Percentiles rank a stretch among this genome's conserved stretches.
Evolutionary conservation across 2,113 vertebrate genomes (phyloP).

Genomic region (Thalassoma bifasciatum): DNA sequence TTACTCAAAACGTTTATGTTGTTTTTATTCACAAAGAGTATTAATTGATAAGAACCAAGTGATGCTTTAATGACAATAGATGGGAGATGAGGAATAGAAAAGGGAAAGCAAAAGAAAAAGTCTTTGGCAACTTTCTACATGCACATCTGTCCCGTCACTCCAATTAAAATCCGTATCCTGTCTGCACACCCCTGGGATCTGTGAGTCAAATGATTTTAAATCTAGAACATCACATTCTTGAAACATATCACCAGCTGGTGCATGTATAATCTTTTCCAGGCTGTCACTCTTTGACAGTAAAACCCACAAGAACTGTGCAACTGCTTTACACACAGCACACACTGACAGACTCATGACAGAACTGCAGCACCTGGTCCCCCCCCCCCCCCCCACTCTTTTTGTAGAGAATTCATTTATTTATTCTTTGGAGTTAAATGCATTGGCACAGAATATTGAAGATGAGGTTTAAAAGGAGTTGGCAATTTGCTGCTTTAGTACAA

Average conservation of each 20-base stretch:
- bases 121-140: neutral
- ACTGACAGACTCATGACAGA: neutral
- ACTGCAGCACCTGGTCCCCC: neutral
- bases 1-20: neutral
- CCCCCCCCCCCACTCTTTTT: too few relatives aligned
- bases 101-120: neutral
- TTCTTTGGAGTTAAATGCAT: too few relatives aligned
- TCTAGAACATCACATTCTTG: neutral
- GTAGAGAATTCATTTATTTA: too few relatives aligned
- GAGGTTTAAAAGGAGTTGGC: too few relatives aligned
- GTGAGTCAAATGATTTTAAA: slow-evolving; percentile 2
- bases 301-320: slow-evolving; percentile 1
- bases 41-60: neutral
- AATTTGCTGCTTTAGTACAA: too few relatives aligned
- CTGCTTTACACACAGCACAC: neutral
- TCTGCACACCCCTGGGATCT: neutral
- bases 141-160: slow-evolving; percentile 9
- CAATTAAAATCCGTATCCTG: slow-evolving; percentile 5
- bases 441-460: too few relatives aligned
- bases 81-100: too few relatives aligned
- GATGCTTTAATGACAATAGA: neutral
- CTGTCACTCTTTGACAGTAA: slow-evolving; percentile 24
- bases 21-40: neutral
- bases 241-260: slow-evolving; percentile 41
- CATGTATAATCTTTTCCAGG: slow-evolving; percentile 3